Evolutionary conservation across 2,888 invertebrate species (phyloP).

Genomic region (Drosophila diplacantha): DNA sequence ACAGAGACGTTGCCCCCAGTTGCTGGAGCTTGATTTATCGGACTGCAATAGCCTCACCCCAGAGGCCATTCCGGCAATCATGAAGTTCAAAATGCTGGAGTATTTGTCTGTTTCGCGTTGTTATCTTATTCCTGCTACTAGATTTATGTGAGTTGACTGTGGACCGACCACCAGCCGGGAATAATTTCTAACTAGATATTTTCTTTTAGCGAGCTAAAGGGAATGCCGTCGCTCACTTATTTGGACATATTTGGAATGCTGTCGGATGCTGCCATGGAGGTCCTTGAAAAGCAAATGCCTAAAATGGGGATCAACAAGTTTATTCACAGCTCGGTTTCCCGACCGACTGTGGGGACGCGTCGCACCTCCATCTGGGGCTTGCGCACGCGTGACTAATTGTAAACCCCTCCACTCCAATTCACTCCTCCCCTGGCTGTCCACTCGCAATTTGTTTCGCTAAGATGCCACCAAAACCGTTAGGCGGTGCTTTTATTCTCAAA

Average conservation of each 20-base stretch:
- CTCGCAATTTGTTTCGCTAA: conserved; percentile 29
- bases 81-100: conserved; percentile 82
- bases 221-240: conserved; percentile 83
- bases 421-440: neutral
- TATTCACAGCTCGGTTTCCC: conserved; percentile 89
- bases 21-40: conserved; percentile 91
- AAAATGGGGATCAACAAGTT: conserved; percentile 85
- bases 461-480: conserved; percentile 23
- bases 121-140: conserved; percentile 84
- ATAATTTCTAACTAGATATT: neutral
- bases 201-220: conserved; percentile 79
- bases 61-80: conserved; percentile 80
- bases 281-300: conserved; percentile 80
- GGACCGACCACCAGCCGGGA: neutral
- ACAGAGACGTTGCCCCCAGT: conserved; percentile 82
- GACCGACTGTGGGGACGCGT: conserved; percentile 91
- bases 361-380: conserved; percentile 95
- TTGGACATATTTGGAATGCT: conserved; percentile 91
- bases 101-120: conserved; percentile 90
- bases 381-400: conserved; percentile 85
- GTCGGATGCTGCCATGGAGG: conserved; percentile 79
- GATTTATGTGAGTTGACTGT: conserved; percentile 82
- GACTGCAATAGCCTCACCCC: conserved; percentile 88
- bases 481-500: conserved; percentile 46
- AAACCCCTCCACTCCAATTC: neutral